Conservation (phyloP, 2,113 vertebrate species). For the Gila orcuttii region DNA sequence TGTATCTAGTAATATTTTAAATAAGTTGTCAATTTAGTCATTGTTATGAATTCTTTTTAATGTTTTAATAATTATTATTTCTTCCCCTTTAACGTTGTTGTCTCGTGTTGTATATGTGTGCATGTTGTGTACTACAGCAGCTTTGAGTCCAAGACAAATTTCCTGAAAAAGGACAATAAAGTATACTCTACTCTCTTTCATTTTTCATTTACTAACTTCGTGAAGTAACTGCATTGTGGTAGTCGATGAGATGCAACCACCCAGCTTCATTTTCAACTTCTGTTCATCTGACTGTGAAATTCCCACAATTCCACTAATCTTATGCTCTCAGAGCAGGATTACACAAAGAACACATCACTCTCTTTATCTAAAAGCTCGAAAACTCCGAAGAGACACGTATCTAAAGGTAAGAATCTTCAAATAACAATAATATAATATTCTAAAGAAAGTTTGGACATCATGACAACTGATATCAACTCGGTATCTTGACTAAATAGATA, state of each 20-base stretch:
- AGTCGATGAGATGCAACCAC: not conserved
- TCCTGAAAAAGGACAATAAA: too few species aligned
- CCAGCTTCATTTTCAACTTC: not conserved
- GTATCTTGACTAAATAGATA: not conserved
- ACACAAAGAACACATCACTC: not conserved
- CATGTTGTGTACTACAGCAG: too few species aligned
- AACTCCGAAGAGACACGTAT: not conserved
- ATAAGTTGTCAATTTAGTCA: too few species aligned
- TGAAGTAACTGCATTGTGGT: not conserved
- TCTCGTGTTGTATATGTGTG: too few species aligned
- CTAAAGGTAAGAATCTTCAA: not conserved
- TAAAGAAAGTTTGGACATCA: not conserved
- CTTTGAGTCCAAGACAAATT: too few species aligned
- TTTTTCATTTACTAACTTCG: too few species aligned
- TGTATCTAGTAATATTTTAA: too few species aligned
- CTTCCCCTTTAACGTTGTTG: too few species aligned
- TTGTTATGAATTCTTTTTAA: too few species aligned
- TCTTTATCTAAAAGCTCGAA: not conserved
- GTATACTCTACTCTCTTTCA: too few species aligned
- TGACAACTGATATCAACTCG: not conserved
- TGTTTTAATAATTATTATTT: too few species aligned
- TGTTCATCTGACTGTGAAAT: not conserved
- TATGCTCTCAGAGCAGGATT: not conserved
- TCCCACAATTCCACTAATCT: not conserved
- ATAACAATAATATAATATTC: not conserved